Percentiles rank a stretch among this genome's conserved stretches.
Evolutionary conservation across 2,888 invertebrate genomes (phyloP).

Genomic region (Altica lythri): DNA sequence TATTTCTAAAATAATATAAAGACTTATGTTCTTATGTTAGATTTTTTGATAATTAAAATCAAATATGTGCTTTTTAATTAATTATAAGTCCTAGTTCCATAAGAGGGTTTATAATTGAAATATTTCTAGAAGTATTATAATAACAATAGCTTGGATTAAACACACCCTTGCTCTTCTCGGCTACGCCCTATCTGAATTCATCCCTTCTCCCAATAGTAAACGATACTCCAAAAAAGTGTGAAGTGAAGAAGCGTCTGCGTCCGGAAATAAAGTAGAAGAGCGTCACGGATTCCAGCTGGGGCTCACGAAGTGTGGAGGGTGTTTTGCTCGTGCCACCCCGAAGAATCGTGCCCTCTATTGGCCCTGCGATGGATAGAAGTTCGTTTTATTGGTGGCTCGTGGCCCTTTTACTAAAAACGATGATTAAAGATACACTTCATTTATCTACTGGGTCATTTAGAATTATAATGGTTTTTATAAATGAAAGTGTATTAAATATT

Average conservation of each 20-base stretch:
- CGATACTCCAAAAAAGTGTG: slow-evolving; percentile 2
- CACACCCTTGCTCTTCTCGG: background rate
- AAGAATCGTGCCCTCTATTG: slow-evolving; percentile 43
- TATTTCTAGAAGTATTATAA: no score
- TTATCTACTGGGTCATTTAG: no score
- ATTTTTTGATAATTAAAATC: background rate
- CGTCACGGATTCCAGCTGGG: background rate
- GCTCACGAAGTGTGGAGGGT: slow-evolving; percentile 1
- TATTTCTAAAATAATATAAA: no score
- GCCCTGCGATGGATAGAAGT: slow-evolving; percentile 42
- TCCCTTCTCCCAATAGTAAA: background rate
- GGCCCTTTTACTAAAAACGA: no score
- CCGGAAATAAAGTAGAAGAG: slow-evolving; percentile 1
- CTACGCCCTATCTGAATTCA: background rate
- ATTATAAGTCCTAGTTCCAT: no score
- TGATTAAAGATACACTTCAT: no score
- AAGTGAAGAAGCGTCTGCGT: slow-evolving; percentile 9
- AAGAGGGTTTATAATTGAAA: no score
- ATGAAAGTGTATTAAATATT: no score
- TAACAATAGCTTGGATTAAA: no score
- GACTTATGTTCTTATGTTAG: no score
- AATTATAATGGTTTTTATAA: no score
- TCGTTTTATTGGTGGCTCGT: slow-evolving; percentile 51
- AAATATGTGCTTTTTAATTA: no score
- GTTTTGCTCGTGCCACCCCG: slow-evolving; percentile 36